Evolutionary conservation across 2,888 invertebrate species (phyloP), one percentile per base, ranked within the genome.

Genomic region (Tetragnatha montana): DNA sequence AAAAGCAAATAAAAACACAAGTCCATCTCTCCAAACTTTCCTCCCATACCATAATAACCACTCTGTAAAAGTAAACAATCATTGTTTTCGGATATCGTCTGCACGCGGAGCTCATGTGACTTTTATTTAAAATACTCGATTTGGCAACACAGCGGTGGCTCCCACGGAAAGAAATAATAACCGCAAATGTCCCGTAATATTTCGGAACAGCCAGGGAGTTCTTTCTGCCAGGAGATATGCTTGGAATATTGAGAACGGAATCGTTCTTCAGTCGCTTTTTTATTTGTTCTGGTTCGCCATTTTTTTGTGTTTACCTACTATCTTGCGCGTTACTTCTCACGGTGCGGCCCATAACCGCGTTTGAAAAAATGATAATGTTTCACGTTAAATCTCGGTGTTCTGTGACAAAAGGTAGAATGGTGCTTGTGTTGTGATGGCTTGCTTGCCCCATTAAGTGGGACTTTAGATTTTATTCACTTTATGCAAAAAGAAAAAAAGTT

Each of bases 331-430:
- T 60, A 17, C 12, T 60, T 60, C 10, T 60, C 60, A 12, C 60
- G 14, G 17, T 17, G 7, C 17, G 17, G 60, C 14, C 60, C 60
- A 60, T 60, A 17, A 60, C 60, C 14, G 60, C 60, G 12, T 12
- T 17, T 60, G 78, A 19, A 21, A 51, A 78, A 78, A 78, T 78
- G 78, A 14, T 21, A 22, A 78, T 78, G 78, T 78, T 60, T 60
- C 51, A 51, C 78, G 60, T 78, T 78, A 78, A 78, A 78, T 78
- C 78, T 78, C 14, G 60, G 21, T 51, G 14, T 78, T 60, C 35
- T 35, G 35, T 35, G 35, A 35, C 35, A 35, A 35, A 35, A 35
- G 35, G 4, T 35, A 35, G 35, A 35, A 35, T 2, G 35, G 35
- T 35, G 35, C 4, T 35, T 35, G 35, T 35, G 1, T 35, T 35